Evolutionary conservation across 2,888 invertebrate species (phyloP), one percentile per base, ranked within the genome.

Genomic region (Schizaphis graminum): DNA sequence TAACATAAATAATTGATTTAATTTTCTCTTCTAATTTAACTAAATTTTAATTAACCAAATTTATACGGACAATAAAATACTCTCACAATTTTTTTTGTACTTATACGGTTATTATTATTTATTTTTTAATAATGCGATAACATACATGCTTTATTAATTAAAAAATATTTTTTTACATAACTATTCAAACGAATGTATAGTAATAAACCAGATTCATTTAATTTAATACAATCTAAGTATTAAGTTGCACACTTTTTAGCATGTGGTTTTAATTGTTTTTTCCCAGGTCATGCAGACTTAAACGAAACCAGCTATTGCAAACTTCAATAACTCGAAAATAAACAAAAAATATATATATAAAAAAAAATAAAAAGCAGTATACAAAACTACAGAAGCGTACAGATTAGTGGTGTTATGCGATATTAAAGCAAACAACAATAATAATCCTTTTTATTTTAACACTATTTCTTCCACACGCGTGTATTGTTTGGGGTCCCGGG

Each of bases 131-230:
- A 47, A 89, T n/a, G n/a, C n/a, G 35, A 28, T 21, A n/a, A 61
- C n/a, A 86, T 28, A 3, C n/a, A 28, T n/a, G 47, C n/a, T 24
- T 57, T 89, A 57, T 91, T 91, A 91, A 91, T 91, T 91, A 91
- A 91, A 91, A 53, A 53, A 84, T 13, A 13, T 84, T 77, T 35
- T n/a, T 56, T 56, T n/a, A 28, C n/a, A 91, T 56, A 84, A 91
- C 49, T 28, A 35, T 41, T 8, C 10, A 1, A 26, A 35, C 21
- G 44, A 84, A 77, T 41, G 49, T 5, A 89, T 61, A 61, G 10
- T 84, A 11, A 84, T 91, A 53, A 41, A 91, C 53, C 28, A 35
- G 35, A 41, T 49, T 35, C 41, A 53, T 91, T 91, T 84, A 56
- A 56, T 91, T 53, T 41, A 28, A 91, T 44, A 53, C n/a, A 77